phyloP scores from a whole-genome alignment of 2,797 vertebrate genomes.

The Rhynchotus rufescens region DNA sequence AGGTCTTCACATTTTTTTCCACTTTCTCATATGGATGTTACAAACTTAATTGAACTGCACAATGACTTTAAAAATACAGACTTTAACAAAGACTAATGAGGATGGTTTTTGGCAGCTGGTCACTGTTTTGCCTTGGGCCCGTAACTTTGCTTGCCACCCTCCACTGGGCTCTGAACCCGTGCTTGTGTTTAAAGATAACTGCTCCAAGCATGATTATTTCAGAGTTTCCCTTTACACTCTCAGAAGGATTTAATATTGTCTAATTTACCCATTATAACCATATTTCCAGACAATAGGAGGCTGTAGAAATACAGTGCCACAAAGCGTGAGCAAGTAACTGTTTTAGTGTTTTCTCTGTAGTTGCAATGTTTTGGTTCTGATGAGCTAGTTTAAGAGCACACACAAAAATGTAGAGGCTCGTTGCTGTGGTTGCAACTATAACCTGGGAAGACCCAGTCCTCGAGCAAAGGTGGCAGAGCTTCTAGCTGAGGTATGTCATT shows the following conservation, averaged over 20 bases:
- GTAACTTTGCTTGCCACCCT: not conserved
- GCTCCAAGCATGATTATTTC: not conserved
- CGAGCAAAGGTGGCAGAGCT: not conserved
- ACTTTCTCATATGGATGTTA: conserved; percentile 65
- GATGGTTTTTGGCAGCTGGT: conserved; percentile 53
- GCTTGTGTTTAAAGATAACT: conserved; percentile 54
- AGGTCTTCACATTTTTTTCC: conserved; percentile 63
- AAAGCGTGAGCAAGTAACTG: not conserved
- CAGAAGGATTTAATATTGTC: conserved; percentile 26
- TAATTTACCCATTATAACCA: conserved; percentile 15
- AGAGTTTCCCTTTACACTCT: conserved; percentile 21
- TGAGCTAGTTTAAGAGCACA: not conserved
- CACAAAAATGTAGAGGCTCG: not conserved
- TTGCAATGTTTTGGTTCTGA: not conserved
- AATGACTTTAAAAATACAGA: conserved; percentile 55
- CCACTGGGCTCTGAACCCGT: not conserved
- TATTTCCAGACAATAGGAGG: conserved; percentile 40
- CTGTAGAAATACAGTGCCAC: conserved; percentile 2
- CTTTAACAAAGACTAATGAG: conserved; percentile 9
- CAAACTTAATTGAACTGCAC: conserved; percentile 53
- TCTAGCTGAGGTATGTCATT: not conserved
- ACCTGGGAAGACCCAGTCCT: not conserved
- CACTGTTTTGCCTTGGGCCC: conserved; percentile 33
- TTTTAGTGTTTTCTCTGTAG: not conserved
- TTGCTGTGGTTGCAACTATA: not conserved